These are phyloP conservation scores for Danaus plexippus DNA, from an alignment of 1,140 invertebrate species.

Conservation along the genomic window DNA sequence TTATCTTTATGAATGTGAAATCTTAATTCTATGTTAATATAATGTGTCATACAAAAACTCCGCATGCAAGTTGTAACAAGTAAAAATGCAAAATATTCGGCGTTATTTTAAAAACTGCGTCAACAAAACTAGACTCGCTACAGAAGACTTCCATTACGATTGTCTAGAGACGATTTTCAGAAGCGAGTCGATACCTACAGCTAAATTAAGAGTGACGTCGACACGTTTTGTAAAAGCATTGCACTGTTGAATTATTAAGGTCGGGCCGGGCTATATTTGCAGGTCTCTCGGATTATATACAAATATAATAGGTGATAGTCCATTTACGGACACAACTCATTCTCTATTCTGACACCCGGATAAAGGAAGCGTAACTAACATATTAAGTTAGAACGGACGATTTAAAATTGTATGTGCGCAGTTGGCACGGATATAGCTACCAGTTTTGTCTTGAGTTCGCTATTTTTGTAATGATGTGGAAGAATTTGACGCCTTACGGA, in stretches of 20 bases:
- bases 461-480: no score
- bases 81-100: no score
- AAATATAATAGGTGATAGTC: conserved; percentile 43
- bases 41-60: no score
- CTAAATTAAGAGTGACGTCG: conserved; percentile 69
- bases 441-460: no score
- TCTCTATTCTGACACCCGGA: conserved; percentile 63
- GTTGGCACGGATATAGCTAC: no score
- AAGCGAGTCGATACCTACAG: conserved; percentile 58
- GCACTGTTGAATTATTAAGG: conserved; percentile 71
- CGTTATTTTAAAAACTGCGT: no score
- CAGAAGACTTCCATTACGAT: conserved; percentile 65
- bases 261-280: conserved; percentile 63
- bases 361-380: conserved; percentile 48
- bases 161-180: conserved; percentile 62
- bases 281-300: conserved; percentile 40
- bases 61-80: no score
- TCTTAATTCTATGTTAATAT: no score
- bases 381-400: conserved; percentile 23
- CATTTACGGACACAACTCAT: conserved; percentile 58
- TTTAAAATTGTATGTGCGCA: conserved; percentile 20
- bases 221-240: conserved; percentile 72
- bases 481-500: no score
- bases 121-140: conserved; percentile 22
- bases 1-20: no score